Evolutionary conservation across 2,113 vertebrate genomes (phyloP), one percentile per base, ranked within the genome.

Genomic region (Dicerorhinus sumatrensis): DNA sequence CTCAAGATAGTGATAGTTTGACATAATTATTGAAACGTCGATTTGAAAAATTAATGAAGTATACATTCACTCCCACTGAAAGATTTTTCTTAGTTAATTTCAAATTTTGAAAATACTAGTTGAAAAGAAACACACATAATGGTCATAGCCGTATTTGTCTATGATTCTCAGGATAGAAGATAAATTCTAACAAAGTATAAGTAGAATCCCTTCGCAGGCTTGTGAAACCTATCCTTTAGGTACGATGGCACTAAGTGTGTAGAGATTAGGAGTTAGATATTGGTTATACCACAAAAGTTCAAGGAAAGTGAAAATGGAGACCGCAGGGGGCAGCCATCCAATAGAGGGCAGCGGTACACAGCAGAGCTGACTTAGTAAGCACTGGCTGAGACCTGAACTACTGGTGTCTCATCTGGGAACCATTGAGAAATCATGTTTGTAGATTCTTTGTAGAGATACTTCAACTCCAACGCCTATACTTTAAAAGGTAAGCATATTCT

Each of bases 11-110:
- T 65, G 65, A 63, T 6, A 96, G 23, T 73, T 36, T 62, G 39
- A 88, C 8, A 12, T 92, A 83, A 92, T 79, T 93, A 73, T 4
- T 69, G 72, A 97, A 94, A 63, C 72, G 27, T 48, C 82, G 9
- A 67, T 72, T 87, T 91, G 65, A 73, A 79, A 95, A 94, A 31
- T 72, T 86, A 96, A 13, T 18, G 18, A 95, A 63, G 2, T 73
- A 48, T 56, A 58, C 8, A 39, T 62, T 94, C 21, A 67, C 20
- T 90, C 75, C 16, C 42, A 90, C n/a, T 72, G 81, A 54, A 72
- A 93, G 18, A 36, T 79, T 80, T 80, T 56, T 83, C 21, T 69
- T n/a, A 65, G 51, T 33, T 91, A 72, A 58, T 82, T 96, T 96
- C 21, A 88, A 76, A 80, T 81, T 25, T 31, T 80, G 51, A 90